These are phyloP conservation scores for Phymastichus coffea DNA, from an alignment of 1,140 invertebrate genomes.

Conservation along the genomic window DNA sequence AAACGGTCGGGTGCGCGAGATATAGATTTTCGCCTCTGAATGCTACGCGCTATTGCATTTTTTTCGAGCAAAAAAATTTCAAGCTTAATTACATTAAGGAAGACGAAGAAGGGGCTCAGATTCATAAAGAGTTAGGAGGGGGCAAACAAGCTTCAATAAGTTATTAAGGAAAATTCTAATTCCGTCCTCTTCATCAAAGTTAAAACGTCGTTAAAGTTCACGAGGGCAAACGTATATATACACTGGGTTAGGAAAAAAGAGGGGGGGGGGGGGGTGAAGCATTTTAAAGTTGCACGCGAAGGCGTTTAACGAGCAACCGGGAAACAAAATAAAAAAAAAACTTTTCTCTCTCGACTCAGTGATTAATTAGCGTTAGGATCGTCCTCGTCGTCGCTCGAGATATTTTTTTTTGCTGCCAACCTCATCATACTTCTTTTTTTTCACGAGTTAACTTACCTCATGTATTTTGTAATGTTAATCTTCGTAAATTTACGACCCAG, in stretches of 20 bases:
- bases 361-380: conserved; percentile 19
- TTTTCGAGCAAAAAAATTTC: too few relatives aligned
- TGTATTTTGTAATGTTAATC: conserved; percentile 17
- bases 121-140: background rate
- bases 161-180: conserved; percentile 15
- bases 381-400: background rate
- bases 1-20: too few relatives aligned
- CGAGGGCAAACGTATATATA: background rate
- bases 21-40: background rate
- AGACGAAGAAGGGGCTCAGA: too few relatives aligned
- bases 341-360: background rate
- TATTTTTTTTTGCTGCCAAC: background rate
- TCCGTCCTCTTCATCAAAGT: conserved; percentile 17
- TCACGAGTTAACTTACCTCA: conserved; percentile 1
- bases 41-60: background rate
- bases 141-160: conserved; percentile 22
- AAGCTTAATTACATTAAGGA: too few relatives aligned
- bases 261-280: too few relatives aligned
- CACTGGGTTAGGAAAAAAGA: background rate
- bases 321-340: conserved; percentile 3
- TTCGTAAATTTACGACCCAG: conserved; percentile 1
- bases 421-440: background rate
- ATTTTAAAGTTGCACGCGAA: conserved; percentile 17
- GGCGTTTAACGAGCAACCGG: conserved; percentile 16
- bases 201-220: conserved; percentile 21